A percentile compares a stretch with the other conserved stretches of the same genome.
phyloP scores from a whole-genome alignment of 2,797 vertebrate species.

The Hozukius guyotensis region DNA sequence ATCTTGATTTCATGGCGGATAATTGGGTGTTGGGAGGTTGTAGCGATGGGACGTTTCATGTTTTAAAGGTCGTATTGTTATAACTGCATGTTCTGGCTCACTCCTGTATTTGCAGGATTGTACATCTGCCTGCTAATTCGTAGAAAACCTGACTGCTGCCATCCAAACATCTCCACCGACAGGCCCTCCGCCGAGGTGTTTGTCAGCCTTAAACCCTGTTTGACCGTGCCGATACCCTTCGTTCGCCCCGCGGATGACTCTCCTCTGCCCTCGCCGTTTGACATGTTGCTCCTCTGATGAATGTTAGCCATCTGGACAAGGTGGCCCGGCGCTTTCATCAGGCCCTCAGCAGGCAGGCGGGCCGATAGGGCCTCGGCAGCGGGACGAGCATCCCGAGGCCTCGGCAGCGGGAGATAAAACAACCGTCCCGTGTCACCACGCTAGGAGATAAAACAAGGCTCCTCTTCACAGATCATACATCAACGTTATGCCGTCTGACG shows the following conservation, averaged over 20 bases:
- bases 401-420: slow-evolving; percentile 74
- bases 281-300: slow-evolving; percentile 69
- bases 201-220: slow-evolving; percentile 27
- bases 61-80: neutral
- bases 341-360: slow-evolving; percentile 50
- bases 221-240: slow-evolving; percentile 47
- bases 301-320: slow-evolving; percentile 74
- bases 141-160: neutral
- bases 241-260: slow-evolving; percentile 52
- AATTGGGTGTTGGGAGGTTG: neutral
- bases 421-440: slow-evolving; percentile 75
- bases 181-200: slow-evolving; percentile 4
- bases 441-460: slow-evolving; percentile 75
- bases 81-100: no score
- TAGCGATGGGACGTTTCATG: neutral
- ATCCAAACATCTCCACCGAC: neutral
- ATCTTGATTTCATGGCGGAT: neutral
- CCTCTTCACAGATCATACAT: slow-evolving; percentile 82
- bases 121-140: neutral
- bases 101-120: neutral
- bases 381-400: slow-evolving; percentile 41
- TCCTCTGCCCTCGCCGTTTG: slow-evolving; percentile 50
- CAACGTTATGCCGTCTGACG: slow-evolving; percentile 77
- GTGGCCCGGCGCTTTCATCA: slow-evolving; percentile 80
- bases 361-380: slow-evolving; percentile 35